Evolutionary conservation across 2,888 invertebrate genomes (phyloP), one percentile per base, ranked within the genome.

Genomic region (Perdita meconis): DNA sequence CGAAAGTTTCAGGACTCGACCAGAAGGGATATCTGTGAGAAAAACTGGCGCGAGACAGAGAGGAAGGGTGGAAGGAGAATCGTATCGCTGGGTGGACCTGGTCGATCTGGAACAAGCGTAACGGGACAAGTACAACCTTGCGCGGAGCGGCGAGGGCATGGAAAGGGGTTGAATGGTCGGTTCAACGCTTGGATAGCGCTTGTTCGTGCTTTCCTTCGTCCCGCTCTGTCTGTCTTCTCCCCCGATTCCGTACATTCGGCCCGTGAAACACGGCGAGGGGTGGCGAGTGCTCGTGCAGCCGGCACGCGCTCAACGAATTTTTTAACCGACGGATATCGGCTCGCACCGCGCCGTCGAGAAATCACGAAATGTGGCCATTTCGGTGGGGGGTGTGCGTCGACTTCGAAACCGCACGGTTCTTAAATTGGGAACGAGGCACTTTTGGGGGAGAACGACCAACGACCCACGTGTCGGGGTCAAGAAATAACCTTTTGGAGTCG

Each of bases 281-380:
- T 84, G 85, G 76, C 66, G 34, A 60, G 51, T 55, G 83, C 85
- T 83, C 85, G 78, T 78, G 87, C 89, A 89, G 89, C 88, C 89
- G 89, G 88, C 89, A 89, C 89, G 89, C 86, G 88, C 84, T 88
- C 86, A 89, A 89, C 89, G 89, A 89, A 89, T 89, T 89, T 89
- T 89, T 89, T 88, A 88, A 85, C 86, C 86, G 86, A 88, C 88
- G 87, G 86, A 89, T 84, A 78, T 70, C 80, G 53, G 59, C 61
- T 50, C 30, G 34, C 38, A 55, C 30, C 26, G 40, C 30, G 44
- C 30, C 61, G 36, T 1, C 24, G 63, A 26, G 53, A 53, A 55
- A 36, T 36, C 16, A 66, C 26, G 55, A 57, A 30, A 16, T 22
- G 13, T n/a, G 10, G 16, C 26, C 6, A 22, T 10, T 12, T 24